Base-by-base conservation (phyloP, 2,888 invertebrate genomes). In the Platycheirus rosarum region DNA sequence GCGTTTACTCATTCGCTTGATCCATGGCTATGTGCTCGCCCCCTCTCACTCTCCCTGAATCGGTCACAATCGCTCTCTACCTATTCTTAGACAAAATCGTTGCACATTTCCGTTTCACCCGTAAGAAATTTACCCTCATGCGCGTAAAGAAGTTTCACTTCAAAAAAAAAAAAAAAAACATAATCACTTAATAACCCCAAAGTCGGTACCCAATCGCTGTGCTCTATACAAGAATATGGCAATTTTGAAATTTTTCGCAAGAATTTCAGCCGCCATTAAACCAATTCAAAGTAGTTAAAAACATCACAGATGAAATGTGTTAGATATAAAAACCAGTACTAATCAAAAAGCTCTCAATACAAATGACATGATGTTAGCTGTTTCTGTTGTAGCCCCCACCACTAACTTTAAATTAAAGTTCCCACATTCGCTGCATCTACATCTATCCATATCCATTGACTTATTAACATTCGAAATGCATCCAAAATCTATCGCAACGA, bases 401-500 rank as follows among this genome's bases (percentile, higher is more conserved):
- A 26, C 23, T 63, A 26, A 23, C 32, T 32, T 13, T 20, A 35
- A 29, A 8, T 14, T 42, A 35, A 42, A 42, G 26, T 80, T 80
- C 70, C 80, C 76, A 80, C 80, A 80, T 71, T 70, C 65, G 57
- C 76, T 80, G 35, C 65, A 80, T 69, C 68, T 14, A 14, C 26
- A 51, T 46, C 13, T 13, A 40, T n/a, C n/a, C n/a, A n/a, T 8
- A n/a, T n/a, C n/a, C 20, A 13, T 5, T 29, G 48, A 23, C 23
- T 35, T 37, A 16, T n/a, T n/a, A n/a, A n/a, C n/a, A n/a, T 13
- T 37, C 68, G 48, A 57, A 73, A 60, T 78, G 53, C 78, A 73
- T 53, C 57, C 66, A 9, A 29, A n/a, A 9, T 37, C 40, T 37
- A 66, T 65, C 65, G 57, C 18, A 49, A 16, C 20, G 48, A 68